Percentiles rank a stretch among this genome's conserved stretches.
phyloP scores from a whole-genome alignment of 2,113 vertebrate species.

The human (Homo sapiens) region DNA sequence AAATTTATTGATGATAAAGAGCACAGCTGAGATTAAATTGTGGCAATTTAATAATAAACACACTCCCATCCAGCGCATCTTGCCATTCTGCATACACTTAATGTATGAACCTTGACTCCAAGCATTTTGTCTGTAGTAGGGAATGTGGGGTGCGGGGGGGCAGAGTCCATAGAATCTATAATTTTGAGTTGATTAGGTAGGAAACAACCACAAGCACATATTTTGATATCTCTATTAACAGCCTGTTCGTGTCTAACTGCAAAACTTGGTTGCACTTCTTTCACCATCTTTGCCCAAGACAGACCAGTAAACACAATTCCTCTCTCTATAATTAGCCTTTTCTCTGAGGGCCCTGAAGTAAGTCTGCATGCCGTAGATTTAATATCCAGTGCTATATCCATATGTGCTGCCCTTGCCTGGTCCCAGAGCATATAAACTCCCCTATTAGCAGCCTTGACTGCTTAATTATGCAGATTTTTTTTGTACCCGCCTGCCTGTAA shows the following conservation, averaged over 20 bases:
- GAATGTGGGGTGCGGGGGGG: constrained; percentile 54
- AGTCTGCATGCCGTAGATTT: constrained; percentile 91
- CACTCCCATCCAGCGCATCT: constrained; percentile 63
- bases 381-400: constrained; percentile 93
- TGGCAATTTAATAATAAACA: constrained; percentile 82
- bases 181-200: constrained; percentile 84
- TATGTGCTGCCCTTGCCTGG: constrained; percentile 92
- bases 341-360: constrained; percentile 90
- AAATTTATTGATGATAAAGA: constrained; percentile 82
- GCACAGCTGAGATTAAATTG: constrained; percentile 79
- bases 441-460: constrained; percentile 93
- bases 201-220: constrained; percentile 83
- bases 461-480: constrained; percentile 95
- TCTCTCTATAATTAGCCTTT: constrained; percentile 94
- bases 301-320: constrained; percentile 93
- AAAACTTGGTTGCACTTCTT: constrained; percentile 89
- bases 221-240: constrained; percentile 90
- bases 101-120: not conserved
- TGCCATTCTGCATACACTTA: not conserved
- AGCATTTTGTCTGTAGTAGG: not conserved
- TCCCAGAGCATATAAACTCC: constrained; percentile 93
- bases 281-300: constrained; percentile 92
- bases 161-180: constrained; percentile 76
- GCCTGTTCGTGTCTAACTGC: constrained; percentile 87
- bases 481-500: constrained; percentile 92